A percentile compares a stretch with the other conserved stretches of the same genome.
phyloP scores from a whole-genome alignment of 2,888 invertebrate genomes.

The Lathronympha strigana region DNA sequence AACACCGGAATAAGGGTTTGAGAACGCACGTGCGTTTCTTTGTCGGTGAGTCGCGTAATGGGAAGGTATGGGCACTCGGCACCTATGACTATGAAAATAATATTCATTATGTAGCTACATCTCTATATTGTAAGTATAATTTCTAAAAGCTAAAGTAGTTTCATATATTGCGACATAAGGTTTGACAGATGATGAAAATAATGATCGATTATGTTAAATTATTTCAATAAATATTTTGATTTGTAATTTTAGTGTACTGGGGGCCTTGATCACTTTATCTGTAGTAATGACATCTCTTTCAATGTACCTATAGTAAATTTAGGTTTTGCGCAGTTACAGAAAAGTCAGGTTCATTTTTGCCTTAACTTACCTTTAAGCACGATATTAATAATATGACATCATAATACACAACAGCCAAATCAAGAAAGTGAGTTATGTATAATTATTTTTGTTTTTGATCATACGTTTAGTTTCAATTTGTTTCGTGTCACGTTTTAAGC shows the following conservation, averaged over 20 bases:
- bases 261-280: too few relatives aligned
- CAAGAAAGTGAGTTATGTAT: constrained; percentile 24
- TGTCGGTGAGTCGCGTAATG: constrained; percentile 36
- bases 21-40: constrained; percentile 40
- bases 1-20: constrained; percentile 41
- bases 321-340: too few relatives aligned
- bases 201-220: too few relatives aligned
- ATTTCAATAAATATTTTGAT: too few relatives aligned
- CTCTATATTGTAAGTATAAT: background rate
- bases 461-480: constrained; percentile 9
- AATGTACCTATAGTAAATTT: too few relatives aligned
- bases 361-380: too few relatives aligned
- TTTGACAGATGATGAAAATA: too few relatives aligned
- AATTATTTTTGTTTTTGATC: constrained; percentile 17
- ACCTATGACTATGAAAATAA: background rate
- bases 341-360: too few relatives aligned
- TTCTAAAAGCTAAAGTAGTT: too few relatives aligned
- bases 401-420: constrained; percentile 5
- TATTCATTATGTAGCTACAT: background rate
- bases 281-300: too few relatives aligned
- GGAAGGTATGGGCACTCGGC: constrained; percentile 6
- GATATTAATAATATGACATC: constrained; percentile 3
- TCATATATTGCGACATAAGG: too few relatives aligned
- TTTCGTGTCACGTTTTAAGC: constrained; percentile 15
- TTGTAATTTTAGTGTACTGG: too few relatives aligned